Percentiles rank a stretch among this genome's conserved stretches.
Conservation (phyloP, 2,113 vertebrate genomes). For the Ascaphus truei region DNA sequence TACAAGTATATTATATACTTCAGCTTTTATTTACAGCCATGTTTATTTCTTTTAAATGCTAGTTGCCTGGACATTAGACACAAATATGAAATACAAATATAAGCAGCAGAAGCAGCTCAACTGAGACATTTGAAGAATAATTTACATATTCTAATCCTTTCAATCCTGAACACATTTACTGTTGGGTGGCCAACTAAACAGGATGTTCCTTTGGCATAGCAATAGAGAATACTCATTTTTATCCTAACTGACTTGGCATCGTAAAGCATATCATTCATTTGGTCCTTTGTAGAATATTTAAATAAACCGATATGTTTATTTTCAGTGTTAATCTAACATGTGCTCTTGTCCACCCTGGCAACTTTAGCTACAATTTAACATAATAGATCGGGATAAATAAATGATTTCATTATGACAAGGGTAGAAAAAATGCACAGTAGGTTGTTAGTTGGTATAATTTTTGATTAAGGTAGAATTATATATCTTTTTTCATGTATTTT, state of each 20-base stretch:
- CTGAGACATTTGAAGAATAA: neutral
- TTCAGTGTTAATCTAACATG: neutral
- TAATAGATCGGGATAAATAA: neutral
- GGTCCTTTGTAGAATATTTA: neutral
- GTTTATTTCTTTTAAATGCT: neutral
- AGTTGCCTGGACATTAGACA: neutral
- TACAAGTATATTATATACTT: too few species aligned
- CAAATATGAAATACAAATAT: neutral
- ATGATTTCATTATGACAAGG: neutral
- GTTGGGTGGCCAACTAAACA: neutral
- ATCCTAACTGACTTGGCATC: neutral
- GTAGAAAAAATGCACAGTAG: neutral
- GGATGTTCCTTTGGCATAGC: neutral
- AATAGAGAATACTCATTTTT: neutral
- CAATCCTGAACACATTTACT: neutral
- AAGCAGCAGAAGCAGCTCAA: neutral
- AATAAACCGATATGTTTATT: slow-evolving; percentile 16
- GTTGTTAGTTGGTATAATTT: neutral
- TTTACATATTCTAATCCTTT: neutral
- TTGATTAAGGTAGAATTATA: too few species aligned
- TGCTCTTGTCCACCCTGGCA: neutral
- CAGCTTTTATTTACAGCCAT: too few species aligned
- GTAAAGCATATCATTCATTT: neutral
- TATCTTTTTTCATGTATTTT: too few species aligned
- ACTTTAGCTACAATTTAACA: neutral